phyloP scores from a whole-genome alignment of 2,797 vertebrate species.

The Eupleurogrammus muticus region DNA sequence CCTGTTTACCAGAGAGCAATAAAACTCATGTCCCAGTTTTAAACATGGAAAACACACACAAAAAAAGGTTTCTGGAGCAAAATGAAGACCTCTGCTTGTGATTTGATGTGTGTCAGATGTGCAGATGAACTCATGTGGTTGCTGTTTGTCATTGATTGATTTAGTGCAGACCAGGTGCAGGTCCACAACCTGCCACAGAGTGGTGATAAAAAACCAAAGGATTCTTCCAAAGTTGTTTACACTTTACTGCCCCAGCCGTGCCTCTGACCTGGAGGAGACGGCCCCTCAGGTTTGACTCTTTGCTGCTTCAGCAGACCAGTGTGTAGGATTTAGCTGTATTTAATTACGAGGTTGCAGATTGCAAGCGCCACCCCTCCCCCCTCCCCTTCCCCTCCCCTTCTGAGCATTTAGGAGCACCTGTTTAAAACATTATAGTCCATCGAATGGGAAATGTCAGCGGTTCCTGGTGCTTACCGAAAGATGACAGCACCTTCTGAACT shows the following conservation, averaged over 20 bases:
- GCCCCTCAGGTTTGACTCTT: slow-evolving; percentile 17
- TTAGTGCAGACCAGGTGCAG: slow-evolving; percentile 78
- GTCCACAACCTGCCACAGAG: slow-evolving; percentile 75
- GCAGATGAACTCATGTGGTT: slow-evolving; percentile 39
- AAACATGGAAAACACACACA: slow-evolving; percentile 5
- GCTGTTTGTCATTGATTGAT: slow-evolving; percentile 41
- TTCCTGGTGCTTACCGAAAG: too few species aligned
- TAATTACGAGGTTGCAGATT: too few species aligned
- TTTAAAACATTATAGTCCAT: too few species aligned
- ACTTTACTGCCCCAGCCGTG: slow-evolving; percentile 61
- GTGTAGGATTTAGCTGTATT: too few species aligned
- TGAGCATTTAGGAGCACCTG: too few species aligned
- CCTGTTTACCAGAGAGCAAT: slow-evolving; percentile 38
- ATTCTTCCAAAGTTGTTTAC: slow-evolving; percentile 76
- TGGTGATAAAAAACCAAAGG: slow-evolving; percentile 71
- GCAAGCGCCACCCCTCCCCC: too few species aligned
- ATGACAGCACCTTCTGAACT: too few species aligned
- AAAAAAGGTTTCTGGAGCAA: slow-evolving; percentile 17
- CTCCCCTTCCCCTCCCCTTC: too few species aligned
- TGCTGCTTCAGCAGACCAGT: background rate
- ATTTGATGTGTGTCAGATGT: slow-evolving; percentile 49
- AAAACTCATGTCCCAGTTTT: slow-evolving; percentile 49
- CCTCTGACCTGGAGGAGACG: slow-evolving; percentile 44
- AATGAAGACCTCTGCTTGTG: slow-evolving; percentile 18
- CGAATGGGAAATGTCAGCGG: too few species aligned